phyloP scores from a whole-genome alignment of 2,797 vertebrate genomes.

The Gambusia yucatana region DNA sequence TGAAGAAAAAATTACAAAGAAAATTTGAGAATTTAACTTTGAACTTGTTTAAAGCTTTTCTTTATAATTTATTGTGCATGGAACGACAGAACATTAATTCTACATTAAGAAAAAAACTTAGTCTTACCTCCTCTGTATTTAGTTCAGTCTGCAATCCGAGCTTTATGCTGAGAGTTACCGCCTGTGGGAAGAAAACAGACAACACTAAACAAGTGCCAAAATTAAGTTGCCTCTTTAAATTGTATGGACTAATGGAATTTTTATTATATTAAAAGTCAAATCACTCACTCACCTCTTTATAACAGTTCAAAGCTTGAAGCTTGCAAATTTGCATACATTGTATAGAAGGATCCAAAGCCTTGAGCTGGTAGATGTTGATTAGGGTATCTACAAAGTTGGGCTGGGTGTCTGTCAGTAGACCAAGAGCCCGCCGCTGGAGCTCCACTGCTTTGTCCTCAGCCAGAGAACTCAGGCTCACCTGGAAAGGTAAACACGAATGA shows the following conservation, averaged over 20 bases:
- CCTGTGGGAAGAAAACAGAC: constrained; percentile 55
- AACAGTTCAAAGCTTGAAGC: constrained; percentile 62
- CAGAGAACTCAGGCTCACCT: constrained; percentile 65
- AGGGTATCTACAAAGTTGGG: constrained; percentile 65
- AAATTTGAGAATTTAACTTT: not conserved
- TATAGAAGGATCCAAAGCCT: constrained; percentile 60
- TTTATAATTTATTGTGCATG: not conserved
- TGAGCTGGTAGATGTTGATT: constrained; percentile 75
- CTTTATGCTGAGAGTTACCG: constrained; percentile 67
- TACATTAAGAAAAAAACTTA: not conserved
- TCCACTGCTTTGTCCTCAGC: constrained; percentile 41
- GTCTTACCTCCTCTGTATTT: constrained; percentile 80
- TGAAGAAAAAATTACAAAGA: not conserved
- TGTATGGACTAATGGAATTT: not conserved
- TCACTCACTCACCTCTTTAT: constrained; percentile 72
- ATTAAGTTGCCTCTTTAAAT: not conserved
- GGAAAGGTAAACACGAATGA: constrained; percentile 2
- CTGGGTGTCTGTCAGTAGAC: constrained; percentile 65
- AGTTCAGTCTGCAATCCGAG: constrained; percentile 77
- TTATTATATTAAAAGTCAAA: not conserved
- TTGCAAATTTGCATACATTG: constrained; percentile 62
- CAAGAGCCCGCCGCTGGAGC: constrained; percentile 73
- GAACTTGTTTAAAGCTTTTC: not conserved
- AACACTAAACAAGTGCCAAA: not conserved
- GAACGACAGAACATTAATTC: not conserved